Percentiles rank a stretch among this genome's conserved stretches.
Evolutionary conservation across 2,797 vertebrate genomes (phyloP).

Genomic region (Smutsia gigantea): DNA sequence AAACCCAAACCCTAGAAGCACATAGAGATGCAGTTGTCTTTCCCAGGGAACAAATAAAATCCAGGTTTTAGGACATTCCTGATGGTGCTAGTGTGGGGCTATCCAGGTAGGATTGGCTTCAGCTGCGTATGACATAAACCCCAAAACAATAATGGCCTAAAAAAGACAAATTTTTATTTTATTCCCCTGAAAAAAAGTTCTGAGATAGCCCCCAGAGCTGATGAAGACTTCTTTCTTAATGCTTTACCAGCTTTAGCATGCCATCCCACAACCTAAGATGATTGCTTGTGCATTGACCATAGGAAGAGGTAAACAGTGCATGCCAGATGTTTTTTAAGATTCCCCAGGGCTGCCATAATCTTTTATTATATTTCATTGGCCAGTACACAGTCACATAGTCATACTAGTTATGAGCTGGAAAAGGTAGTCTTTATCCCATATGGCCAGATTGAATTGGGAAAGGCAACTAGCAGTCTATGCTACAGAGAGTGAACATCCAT

Average conservation of each 20-base stretch:
- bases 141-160: neutral
- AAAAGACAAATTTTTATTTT: neutral
- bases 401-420: neutral
- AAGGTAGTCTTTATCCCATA: neutral
- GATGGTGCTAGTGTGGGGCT: neutral
- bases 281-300: neutral
- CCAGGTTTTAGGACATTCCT: neutral
- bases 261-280: neutral
- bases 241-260: neutral
- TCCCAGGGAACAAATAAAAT: slow-evolving; percentile 1
- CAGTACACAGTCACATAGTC: neutral
- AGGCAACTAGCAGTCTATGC: neutral
- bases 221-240: neutral
- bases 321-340: neutral
- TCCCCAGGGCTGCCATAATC: neutral
- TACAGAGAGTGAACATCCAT: neutral
- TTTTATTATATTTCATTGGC: neutral
- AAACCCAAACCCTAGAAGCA: neutral
- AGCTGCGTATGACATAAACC: neutral
- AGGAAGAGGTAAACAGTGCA: neutral
- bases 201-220: neutral
- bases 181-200: neutral
- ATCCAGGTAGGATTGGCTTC: neutral
- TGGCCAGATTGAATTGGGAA: neutral
- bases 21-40: neutral